These are phyloP conservation scores for Acronicta psi DNA, from an alignment of 2,888 invertebrate species.

Conservation along the genomic window DNA sequence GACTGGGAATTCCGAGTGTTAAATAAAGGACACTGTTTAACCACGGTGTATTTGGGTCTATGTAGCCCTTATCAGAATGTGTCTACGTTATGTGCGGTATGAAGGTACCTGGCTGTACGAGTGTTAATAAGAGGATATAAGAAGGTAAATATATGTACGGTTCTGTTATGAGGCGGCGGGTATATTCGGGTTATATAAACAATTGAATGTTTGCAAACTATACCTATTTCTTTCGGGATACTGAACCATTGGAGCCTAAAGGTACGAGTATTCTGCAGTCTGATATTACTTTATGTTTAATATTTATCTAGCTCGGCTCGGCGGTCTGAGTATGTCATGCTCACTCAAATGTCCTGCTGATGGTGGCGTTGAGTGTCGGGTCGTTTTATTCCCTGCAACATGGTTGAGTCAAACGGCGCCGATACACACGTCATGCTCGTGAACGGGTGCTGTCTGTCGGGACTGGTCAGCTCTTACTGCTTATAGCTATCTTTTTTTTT, in stretches of 20 bases:
- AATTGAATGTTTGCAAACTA: constrained; percentile 30
- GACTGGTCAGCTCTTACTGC: no score
- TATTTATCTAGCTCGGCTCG: no score
- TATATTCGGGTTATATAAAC: constrained; percentile 43
- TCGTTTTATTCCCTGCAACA: no score
- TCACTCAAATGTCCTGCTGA: no score
- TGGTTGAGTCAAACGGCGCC: no score
- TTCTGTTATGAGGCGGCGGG: constrained; percentile 27
- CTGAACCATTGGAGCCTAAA: constrained; percentile 16
- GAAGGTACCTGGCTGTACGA: constrained; percentile 22
- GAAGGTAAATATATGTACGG: constrained; percentile 42
- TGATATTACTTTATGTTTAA: no score
- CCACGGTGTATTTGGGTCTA: constrained; percentile 21
- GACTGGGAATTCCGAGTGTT: constrained; percentile 42
- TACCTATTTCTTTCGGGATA: background rate
- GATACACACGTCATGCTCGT: no score
- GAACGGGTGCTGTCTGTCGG: no score
- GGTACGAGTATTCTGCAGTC: no score
- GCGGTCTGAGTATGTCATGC: no score
- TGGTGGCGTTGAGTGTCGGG: no score
- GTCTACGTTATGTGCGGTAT: constrained; percentile 31
- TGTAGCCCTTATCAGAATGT: constrained; percentile 49
- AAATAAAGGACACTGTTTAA: constrained; percentile 39
- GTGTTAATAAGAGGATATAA: constrained; percentile 44
- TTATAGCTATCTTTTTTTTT: no score